Percentiles rank a stretch among this genome's conserved stretches.
Evolutionary conservation across 2,888 invertebrate genomes (phyloP).

Genomic region (Abrostola triplasia): DNA sequence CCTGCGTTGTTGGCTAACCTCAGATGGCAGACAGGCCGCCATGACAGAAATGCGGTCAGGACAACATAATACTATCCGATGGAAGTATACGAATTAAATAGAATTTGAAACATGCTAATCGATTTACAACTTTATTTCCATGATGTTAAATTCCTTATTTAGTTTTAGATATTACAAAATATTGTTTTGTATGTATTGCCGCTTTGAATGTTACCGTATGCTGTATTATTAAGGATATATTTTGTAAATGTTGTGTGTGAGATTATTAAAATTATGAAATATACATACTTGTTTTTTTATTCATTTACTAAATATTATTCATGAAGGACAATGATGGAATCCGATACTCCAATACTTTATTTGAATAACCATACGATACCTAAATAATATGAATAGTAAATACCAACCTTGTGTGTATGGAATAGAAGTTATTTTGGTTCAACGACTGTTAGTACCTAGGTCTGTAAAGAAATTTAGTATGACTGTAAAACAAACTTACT

Average conservation of each 20-base stretch:
- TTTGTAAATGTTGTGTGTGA: conserved; percentile 54
- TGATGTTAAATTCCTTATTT: conserved; percentile 20
- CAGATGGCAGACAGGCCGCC: too few relatives aligned
- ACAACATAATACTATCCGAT: not conserved
- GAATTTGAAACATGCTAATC: conserved; percentile 31
- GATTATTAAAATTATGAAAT: conserved; percentile 48
- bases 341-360: too few relatives aligned
- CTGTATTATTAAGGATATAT: conserved; percentile 38
- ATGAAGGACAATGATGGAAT: too few relatives aligned
- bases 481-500: too few relatives aligned
- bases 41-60: too few relatives aligned
- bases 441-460: too few relatives aligned
- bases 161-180: conserved; percentile 17
- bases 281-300: conserved; percentile 3
- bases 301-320: not conserved
- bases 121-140: conserved; percentile 25
- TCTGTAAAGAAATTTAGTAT: too few relatives aligned
- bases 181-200: conserved; percentile 25
- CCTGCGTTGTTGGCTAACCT: too few relatives aligned
- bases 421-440: too few relatives aligned
- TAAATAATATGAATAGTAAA: too few relatives aligned
- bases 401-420: too few relatives aligned
- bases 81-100: not conserved
- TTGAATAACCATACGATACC: too few relatives aligned
- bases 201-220: conserved; percentile 45